Evolutionary conservation across 1,140 invertebrate genomes (phyloP).

Genomic region (Sogatella furcifera): DNA sequence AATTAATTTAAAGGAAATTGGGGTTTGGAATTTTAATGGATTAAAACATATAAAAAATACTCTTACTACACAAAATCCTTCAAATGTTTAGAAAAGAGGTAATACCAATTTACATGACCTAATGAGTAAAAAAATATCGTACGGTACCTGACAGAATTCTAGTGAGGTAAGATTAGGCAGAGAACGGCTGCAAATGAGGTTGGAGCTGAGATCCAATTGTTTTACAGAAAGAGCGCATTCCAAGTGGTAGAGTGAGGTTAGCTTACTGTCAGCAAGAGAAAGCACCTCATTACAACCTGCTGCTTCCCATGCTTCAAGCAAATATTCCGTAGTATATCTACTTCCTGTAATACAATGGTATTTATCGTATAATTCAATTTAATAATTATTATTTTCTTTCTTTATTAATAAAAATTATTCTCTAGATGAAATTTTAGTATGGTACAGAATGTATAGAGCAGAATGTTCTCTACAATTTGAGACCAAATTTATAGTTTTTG

Average conservation of each 20-base stretch:
- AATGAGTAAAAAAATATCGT: not conserved
- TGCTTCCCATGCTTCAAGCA: slow-evolving; percentile 33
- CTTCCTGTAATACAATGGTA: slow-evolving; percentile 35
- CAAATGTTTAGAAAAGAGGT: too few relatives aligned
- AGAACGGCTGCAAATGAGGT: slow-evolving; percentile 8
- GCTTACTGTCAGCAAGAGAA: slow-evolving; percentile 23
- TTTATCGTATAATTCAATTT: too few relatives aligned
- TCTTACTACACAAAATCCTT: too few relatives aligned
- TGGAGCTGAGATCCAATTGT: slow-evolving; percentile 19
- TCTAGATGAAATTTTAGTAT: too few relatives aligned
- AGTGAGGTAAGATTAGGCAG: slow-evolving; percentile 2
- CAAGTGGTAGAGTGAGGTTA: slow-evolving; percentile 37
- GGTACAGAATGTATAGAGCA: too few relatives aligned
- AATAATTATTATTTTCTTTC: too few relatives aligned
- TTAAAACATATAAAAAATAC: too few relatives aligned
- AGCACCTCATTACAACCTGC: slow-evolving; percentile 18
- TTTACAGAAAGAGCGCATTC: slow-evolving; percentile 36
- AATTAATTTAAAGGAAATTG: too few relatives aligned
- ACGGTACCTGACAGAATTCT: slow-evolving; percentile 12
- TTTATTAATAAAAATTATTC: too few relatives aligned
- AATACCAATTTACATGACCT: not conserved
- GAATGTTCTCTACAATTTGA: too few relatives aligned
- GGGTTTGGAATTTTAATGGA: too few relatives aligned
- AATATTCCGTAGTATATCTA: slow-evolving; percentile 46
- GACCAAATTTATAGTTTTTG: too few relatives aligned